Evolutionary conservation across 92 coral and sea anemone species (phyloP).

Genomic region (Blastomussa wellsi): DNA sequence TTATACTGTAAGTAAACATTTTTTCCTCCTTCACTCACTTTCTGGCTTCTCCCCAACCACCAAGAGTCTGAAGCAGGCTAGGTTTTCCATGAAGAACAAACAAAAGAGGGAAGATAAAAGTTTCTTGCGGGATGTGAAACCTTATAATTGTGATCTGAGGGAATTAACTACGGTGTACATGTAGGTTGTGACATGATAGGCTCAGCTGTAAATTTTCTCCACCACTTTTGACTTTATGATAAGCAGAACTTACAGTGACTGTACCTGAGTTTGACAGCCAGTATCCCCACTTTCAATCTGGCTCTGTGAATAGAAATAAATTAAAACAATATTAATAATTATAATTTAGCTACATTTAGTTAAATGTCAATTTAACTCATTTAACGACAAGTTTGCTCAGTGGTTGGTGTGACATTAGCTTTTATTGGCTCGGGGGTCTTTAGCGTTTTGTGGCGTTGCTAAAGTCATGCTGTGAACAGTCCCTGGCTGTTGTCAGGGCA

Average conservation of each 20-base stretch:
- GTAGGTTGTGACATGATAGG: neutral
- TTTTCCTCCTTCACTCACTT: no score
- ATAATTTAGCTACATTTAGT: neutral
- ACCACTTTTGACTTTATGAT: neutral
- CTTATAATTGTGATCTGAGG: neutral
- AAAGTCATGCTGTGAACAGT: no score
- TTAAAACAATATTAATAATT: neutral
- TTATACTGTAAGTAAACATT: no score
- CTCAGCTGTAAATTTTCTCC: neutral
- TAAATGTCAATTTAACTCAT: no score
- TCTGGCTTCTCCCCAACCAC: no score
- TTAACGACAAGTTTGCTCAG: no score
- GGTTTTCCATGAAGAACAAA: neutral
- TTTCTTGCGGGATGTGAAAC: neutral
- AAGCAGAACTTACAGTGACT: neutral
- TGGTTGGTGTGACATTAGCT: no score
- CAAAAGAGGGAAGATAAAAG: neutral
- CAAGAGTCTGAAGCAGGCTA: no score
- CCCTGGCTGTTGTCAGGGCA: no score
- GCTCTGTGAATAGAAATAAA: constrained; percentile 8
- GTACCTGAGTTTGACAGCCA: constrained; percentile 28
- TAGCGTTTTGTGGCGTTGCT: no score
- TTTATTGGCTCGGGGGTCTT: no score
- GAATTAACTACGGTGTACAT: neutral
- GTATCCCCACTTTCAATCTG: constrained; percentile 18